phyloP scores from a whole-genome alignment of 2,113 vertebrate genomes.

The Rostratula benghalensis region DNA sequence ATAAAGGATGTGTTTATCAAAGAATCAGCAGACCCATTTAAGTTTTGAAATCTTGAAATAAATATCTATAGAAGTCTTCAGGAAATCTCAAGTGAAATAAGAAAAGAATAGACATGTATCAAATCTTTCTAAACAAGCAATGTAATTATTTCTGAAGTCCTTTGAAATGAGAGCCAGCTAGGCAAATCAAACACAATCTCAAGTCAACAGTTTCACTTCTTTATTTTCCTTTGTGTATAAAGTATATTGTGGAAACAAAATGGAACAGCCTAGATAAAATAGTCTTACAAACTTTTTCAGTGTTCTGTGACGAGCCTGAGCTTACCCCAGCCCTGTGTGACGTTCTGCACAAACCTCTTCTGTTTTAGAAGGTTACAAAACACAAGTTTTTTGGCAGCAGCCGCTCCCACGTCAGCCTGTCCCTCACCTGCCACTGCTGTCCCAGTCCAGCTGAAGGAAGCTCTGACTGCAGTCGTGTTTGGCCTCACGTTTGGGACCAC shows the following conservation, averaged over 20 bases:
- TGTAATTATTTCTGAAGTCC: slow-evolving; percentile 44
- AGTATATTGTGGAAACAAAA: background rate
- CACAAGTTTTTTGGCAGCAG: background rate
- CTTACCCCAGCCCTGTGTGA: background rate
- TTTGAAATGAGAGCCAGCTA: slow-evolving; percentile 50
- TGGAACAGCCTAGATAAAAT: background rate
- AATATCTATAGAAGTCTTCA: slow-evolving; percentile 9
- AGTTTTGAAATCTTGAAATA: slow-evolving; percentile 37
- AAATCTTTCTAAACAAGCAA: slow-evolving; percentile 52
- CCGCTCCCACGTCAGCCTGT: background rate
- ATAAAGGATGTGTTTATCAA: slow-evolving; percentile 11
- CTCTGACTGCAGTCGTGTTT: background rate
- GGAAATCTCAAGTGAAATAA: slow-evolving; percentile 37
- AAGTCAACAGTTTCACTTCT: slow-evolving; percentile 29
- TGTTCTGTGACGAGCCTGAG: background rate
- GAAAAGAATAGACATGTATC: slow-evolving; percentile 17
- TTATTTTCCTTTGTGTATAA: slow-evolving; percentile 26
- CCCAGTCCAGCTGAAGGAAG: background rate
- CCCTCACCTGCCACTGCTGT: background rate
- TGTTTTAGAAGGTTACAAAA: background rate
- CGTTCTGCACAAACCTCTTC: background rate
- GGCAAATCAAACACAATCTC: slow-evolving; percentile 50
- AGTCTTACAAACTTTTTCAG: background rate
- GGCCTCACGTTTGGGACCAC: background rate
- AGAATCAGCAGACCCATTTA: background rate